phyloP scores from a whole-genome alignment of 1,140 invertebrate genomes.

The Lepidurus apus region DNA sequence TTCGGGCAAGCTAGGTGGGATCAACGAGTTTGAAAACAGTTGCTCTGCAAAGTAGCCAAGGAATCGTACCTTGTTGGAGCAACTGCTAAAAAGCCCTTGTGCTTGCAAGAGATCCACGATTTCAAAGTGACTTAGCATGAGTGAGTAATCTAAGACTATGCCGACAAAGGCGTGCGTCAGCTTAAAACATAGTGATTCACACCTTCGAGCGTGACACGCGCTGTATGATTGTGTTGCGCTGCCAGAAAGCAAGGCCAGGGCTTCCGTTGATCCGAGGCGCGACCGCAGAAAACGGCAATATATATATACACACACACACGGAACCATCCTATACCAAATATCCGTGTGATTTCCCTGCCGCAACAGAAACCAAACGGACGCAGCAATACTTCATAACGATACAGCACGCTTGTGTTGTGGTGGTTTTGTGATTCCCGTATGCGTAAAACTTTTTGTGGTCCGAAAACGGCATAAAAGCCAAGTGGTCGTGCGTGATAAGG shows the following conservation, averaged over 20 bases:
- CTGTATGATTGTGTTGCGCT: slow-evolving; percentile 4
- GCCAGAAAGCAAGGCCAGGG: neutral
- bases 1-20: slow-evolving; percentile 3
- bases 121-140: neutral
- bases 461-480: neutral
- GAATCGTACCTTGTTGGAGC: too few relatives aligned
- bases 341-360: neutral
- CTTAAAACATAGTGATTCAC: slow-evolving; percentile 1
- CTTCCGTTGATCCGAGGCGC: neutral
- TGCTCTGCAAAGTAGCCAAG: too few relatives aligned
- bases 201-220: slow-evolving; percentile 13
- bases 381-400: neutral
- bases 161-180: slow-evolving; percentile 6
- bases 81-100: too few relatives aligned
- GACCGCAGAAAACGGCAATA: neutral
- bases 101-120: too few relatives aligned
- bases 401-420: neutral
- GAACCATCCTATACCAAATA: neutral
- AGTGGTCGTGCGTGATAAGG: neutral
- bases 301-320: too few relatives aligned
- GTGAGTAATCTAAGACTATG: slow-evolving; percentile 10
- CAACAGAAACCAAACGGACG: neutral
- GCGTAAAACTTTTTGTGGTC: neutral
- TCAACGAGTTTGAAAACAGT: neutral
- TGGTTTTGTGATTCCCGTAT: neutral